Base-by-base conservation (phyloP, 2,113 vertebrate species). In the Falco punctatus region DNA sequence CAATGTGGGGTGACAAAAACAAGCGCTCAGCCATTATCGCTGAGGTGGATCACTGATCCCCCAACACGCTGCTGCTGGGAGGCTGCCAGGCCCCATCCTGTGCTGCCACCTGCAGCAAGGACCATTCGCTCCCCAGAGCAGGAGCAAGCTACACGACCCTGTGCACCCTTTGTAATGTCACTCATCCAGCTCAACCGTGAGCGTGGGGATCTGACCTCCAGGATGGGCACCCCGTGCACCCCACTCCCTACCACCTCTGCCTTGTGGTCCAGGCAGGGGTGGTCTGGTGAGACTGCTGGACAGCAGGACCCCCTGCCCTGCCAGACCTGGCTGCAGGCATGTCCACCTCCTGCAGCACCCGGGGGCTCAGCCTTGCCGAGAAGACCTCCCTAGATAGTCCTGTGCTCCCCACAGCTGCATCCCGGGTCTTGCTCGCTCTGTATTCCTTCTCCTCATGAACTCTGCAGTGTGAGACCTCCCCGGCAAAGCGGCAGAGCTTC, bases 391-490 rank as follows among this genome's bases (percentile, higher is more conserved):
- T 6, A 1, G 2, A 7, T 7, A 35, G 44, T 71, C 54, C 49
- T 4, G n/a, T 3, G 11, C 46, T 86, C 59, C 55, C 15, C 0
- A 5, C 27, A 28, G 40, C 11, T 11, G 46, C 38, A 40, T 22
- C 46, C 30, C 0, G 5, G 20, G 5, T 35, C n/a, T 81, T 6
- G 1, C 32, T 91, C 0, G 0, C 33, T n/a, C 40, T 1, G 0
- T n/a, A 78, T 52, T 27, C 69, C 19, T 49, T 78, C 59, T 82
- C 40, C 38, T 30, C 42, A 10, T 3, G 58, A 40, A 3, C 48
- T 35, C 23, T 22, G 77, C 48, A 15, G 35, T 0, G 10, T 8
- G 23, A 55, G 35, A n/a, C 65, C 57, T 70, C 32, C 33, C 54
- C 0, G 1, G 44, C 6, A 11, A 26, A 27, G 86, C 4, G 3